These are phyloP conservation scores for Thymallus thymallus DNA, from an alignment of 2,113 vertebrate genomes.

Conservation along the genomic window DNA sequence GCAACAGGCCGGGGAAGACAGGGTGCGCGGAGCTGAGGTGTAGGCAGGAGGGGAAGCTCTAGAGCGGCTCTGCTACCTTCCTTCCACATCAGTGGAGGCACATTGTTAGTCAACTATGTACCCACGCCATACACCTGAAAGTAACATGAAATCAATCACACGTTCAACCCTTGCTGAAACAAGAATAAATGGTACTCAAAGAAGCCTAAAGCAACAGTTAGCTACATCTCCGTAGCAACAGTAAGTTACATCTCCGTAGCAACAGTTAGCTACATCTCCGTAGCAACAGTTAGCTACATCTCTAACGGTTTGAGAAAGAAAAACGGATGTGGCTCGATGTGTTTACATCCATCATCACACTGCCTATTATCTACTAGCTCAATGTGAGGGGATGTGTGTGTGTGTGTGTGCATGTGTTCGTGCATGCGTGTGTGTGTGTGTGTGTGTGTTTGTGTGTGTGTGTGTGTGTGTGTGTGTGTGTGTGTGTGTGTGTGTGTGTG, in stretches of 20 bases:
- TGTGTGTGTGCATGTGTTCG: no score
- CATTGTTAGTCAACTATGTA: conserved; percentile 30
- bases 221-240: not conserved
- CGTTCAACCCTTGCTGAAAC: not conserved
- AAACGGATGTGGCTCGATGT: not conserved
- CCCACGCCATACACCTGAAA: conserved; percentile 6
- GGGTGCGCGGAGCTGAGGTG: not conserved
- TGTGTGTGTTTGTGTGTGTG: no score
- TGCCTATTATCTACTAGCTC: no score
- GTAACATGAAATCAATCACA: not conserved
- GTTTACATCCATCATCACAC: conserved; percentile 2
- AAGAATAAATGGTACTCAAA: not conserved
- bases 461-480: no score
- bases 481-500: no score
- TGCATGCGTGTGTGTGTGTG: no score
- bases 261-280: not conserved
- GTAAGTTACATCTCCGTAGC: not conserved
- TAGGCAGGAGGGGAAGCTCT: conserved; percentile 19
- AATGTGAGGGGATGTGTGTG: no score
- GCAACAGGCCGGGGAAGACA: conserved; percentile 46
- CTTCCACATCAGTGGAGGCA: conserved; percentile 39
- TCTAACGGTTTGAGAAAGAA: not conserved
- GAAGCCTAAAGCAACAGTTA: no score
- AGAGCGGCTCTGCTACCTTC: conserved; percentile 38
- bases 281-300: not conserved